Evolutionary conservation across 2,113 vertebrate genomes (phyloP).

Genomic region (Piliocolobus tephrosceles): DNA sequence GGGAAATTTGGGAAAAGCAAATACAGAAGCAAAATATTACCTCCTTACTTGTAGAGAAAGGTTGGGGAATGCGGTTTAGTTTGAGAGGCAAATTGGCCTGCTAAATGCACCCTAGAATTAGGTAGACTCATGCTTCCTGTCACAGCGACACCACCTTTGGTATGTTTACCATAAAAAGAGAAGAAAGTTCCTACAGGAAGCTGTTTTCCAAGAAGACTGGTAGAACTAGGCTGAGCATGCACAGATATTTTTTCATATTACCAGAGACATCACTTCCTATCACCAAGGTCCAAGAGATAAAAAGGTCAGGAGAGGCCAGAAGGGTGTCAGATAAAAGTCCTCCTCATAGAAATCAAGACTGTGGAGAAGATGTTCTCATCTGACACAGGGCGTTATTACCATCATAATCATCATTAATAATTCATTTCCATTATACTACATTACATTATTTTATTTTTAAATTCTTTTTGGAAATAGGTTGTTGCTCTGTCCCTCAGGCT

Average conservation of each 20-base stretch:
- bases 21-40: neutral
- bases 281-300: neutral
- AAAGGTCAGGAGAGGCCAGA: neutral
- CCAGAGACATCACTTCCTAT: neutral
- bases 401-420: neutral
- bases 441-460: neutral
- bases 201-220: neutral
- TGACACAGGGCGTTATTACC: neutral
- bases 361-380: neutral
- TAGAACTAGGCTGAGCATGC: neutral
- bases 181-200: neutral
- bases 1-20: conserved; percentile 2
- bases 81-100: neutral
- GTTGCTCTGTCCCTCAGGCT: too few relatives aligned
- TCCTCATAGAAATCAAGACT: neutral
- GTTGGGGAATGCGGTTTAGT: neutral
- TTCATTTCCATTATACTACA: neutral
- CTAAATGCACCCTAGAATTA: neutral
- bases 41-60: neutral
- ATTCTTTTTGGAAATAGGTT: too few relatives aligned
- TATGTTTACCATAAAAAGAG: neutral
- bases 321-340: neutral
- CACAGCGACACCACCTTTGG: neutral
- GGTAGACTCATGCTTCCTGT: neutral
- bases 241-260: neutral